Evolutionary conservation across 2,113 vertebrate species (phyloP), one percentile per base, ranked within the genome.

Genomic region (Xiphophorus hellerii): DNA sequence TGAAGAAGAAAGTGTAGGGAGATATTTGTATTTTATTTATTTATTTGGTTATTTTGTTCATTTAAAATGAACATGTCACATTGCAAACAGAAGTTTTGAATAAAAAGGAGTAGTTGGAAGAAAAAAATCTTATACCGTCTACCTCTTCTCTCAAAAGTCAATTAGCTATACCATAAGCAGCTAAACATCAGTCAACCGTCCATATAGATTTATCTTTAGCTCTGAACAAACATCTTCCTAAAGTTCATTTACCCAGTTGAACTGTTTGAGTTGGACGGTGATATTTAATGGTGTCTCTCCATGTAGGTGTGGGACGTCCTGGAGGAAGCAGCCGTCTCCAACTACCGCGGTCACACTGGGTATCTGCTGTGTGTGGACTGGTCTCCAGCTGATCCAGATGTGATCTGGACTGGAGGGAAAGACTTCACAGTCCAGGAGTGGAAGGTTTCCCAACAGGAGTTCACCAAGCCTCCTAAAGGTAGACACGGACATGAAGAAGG

Each of bases 381-480:
- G 98, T 99, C 97, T 0, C 96, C 96, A 0, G 88, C 97, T 37
- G 96, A 99, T 22, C 87, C 96, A 0, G 97, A 99, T 20, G 81
- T 90, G 84, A 73, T 99, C 85, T 99, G 97, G 90, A 98, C 97
- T 0, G 98, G 98, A 73, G 98, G 95, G 17, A 97, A 98, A 88
- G 98, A 99, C 89, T 99, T 98, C 90, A 96, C 95, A 28, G 94
- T 97, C 66, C 96, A 98, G 69, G 96, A 95, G 71, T 99, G 98
- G 98, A 91, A 88, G 3, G 78, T 95, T 74, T 96, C 96, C 73
- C 94, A 95, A 82, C 98, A 99, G 71, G 94, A 96, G 20, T 95
- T 98, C 1, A 95, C 92, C 3, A 93, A 90, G 31, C 98, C 98
- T 0, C 98, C 98, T 1, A 96, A 96, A 94, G 96, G 97, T 98